phyloP scores from a whole-genome alignment of 2,113 vertebrate species.

The Chionodraco myersi region DNA sequence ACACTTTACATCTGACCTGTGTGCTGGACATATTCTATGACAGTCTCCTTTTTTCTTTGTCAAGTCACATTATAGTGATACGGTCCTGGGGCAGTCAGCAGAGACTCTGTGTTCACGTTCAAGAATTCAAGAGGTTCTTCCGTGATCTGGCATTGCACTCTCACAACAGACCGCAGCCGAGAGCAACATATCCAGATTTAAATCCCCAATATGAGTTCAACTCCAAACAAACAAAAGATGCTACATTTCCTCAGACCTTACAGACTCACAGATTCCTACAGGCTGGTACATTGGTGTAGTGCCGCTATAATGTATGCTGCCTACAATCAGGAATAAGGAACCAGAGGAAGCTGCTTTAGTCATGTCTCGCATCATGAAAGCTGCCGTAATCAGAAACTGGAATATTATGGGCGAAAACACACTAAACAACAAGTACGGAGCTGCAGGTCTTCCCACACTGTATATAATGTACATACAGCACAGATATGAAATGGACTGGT shows the following conservation, averaged over 20 bases:
- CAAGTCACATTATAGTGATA: background rate
- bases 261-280: background rate
- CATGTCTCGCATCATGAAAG: background rate
- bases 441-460: background rate
- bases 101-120: constrained; percentile 2
- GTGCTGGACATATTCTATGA: background rate
- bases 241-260: background rate
- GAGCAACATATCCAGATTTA: background rate
- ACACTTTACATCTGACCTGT: background rate
- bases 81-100: background rate
- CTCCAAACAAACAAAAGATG: background rate
- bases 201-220: background rate
- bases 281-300: background rate
- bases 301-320: background rate
- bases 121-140: constrained; percentile 12
- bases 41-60: background rate
- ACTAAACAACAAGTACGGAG: constrained; percentile 37
- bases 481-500: constrained; percentile 40
- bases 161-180: constrained; percentile 12
- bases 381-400: background rate
- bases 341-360: background rate
- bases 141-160: constrained; percentile 10
- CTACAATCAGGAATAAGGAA: background rate
- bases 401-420: constrained; percentile 9
- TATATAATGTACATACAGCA: constrained; percentile 12